These are phyloP conservation scores for Philereme transversata DNA, from an alignment of 2,888 invertebrate species.

Conservation along the genomic window DNA sequence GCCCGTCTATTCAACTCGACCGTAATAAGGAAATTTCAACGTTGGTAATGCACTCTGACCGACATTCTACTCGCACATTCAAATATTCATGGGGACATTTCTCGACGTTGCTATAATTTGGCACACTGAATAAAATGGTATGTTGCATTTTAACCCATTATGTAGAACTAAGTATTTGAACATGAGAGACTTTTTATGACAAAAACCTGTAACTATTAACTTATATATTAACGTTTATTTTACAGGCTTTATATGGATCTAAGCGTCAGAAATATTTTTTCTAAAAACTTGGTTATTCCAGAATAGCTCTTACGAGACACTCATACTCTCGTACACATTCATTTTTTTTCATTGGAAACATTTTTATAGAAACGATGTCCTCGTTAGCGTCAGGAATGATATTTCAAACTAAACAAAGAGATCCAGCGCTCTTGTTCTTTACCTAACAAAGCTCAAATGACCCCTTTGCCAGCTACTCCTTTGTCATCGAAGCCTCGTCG, in stretches of 20 bases:
- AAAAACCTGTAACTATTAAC: conserved; percentile 6
- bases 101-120: conserved; percentile 28
- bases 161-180: conserved; percentile 22
- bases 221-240: too few relatives aligned
- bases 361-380: conserved; percentile 33
- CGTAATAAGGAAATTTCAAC: conserved; percentile 32
- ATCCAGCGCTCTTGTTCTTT: conserved; percentile 57
- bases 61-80: conserved; percentile 23
- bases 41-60: conserved; percentile 29
- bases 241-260: too few relatives aligned
- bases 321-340: too few relatives aligned
- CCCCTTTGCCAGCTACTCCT: conserved; percentile 63
- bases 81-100: conserved; percentile 28
- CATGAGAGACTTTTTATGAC: conserved; percentile 20
- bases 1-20: conserved; percentile 20
- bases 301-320: too few relatives aligned
- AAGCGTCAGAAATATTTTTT: too few relatives aligned
- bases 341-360: conserved; percentile 7
- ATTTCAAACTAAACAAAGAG: conserved; percentile 71
- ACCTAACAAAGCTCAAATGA: conserved; percentile 69
- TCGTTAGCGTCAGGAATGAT: conserved; percentile 60
- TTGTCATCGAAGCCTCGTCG: conserved; percentile 63
- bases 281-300: too few relatives aligned
- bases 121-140: conserved; percentile 18
- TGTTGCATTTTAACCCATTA: conserved; percentile 19